phyloP scores from a whole-genome alignment of 2,113 vertebrate species.

The Nettapus auritus region DNA sequence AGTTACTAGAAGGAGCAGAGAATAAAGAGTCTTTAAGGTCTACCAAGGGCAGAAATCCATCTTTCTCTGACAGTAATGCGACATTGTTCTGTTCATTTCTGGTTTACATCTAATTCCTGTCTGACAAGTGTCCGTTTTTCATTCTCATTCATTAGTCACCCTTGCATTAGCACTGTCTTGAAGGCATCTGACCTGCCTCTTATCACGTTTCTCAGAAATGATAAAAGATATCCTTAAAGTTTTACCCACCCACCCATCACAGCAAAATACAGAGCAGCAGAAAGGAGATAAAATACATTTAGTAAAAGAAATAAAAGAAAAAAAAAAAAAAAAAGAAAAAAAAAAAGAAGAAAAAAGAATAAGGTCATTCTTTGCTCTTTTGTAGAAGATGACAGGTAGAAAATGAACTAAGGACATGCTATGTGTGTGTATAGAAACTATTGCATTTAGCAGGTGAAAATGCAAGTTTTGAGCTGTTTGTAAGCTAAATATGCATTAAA shows the following conservation, averaged over 20 bases:
- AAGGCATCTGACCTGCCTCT: constrained; percentile 62
- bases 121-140: constrained; percentile 76
- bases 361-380: neutral
- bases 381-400: neutral
- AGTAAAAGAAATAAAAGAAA: neutral
- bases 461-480: neutral
- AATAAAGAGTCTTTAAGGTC: constrained; percentile 54
- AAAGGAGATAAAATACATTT: constrained; percentile 17
- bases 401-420: neutral
- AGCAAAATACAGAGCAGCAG: neutral
- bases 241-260: constrained; percentile 4
- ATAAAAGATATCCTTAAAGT: constrained; percentile 61
- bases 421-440: constrained; percentile 2
- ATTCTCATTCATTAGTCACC: constrained; percentile 73
- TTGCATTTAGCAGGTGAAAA: neutral
- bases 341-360: neutral
- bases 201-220: constrained; percentile 54
- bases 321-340: neutral
- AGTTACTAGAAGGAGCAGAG: constrained; percentile 44
- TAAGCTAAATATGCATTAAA: constrained; percentile 17
- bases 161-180: constrained; percentile 57
- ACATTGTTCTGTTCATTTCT: constrained; percentile 59
- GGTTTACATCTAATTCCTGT: constrained; percentile 74
- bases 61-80: constrained; percentile 64
- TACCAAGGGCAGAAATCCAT: constrained; percentile 74